Evolutionary conservation across 92 coral and sea anemone species (phyloP).

Genomic region (Zoanthus solanderi): DNA sequence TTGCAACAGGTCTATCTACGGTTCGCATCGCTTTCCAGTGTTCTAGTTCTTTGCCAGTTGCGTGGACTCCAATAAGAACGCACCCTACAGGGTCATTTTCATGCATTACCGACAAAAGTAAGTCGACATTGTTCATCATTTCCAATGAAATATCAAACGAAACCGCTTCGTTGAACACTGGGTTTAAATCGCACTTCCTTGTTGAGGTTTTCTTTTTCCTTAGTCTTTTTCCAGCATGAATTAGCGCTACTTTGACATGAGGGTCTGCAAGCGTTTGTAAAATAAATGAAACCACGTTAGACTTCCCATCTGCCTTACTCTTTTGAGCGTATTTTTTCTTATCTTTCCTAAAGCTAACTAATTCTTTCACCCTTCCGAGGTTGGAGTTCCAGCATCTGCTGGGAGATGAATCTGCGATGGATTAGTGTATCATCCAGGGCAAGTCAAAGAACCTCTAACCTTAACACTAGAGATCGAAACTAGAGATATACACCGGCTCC

Average conservation of each 20-base stretch:
- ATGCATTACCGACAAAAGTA: conserved; percentile 92
- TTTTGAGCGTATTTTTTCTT: too few relatives aligned
- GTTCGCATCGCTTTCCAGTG: conserved; percentile 88
- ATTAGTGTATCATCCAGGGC: too few relatives aligned
- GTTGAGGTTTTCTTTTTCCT: conserved; percentile 91
- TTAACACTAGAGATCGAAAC: too few relatives aligned
- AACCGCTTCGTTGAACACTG: conserved; percentile 93
- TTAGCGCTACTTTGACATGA: conserved; percentile 81
- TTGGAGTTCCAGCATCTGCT: too few relatives aligned
- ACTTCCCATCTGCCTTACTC: too few relatives aligned
- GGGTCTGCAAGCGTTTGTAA: conserved; percentile 64
- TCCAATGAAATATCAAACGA: conserved; percentile 87
- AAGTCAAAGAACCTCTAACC: too few relatives aligned
- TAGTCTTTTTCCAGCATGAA: conserved; percentile 82
- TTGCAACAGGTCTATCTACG: conserved; percentile 85
- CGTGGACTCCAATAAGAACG: conserved; percentile 82
- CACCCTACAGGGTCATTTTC: conserved; percentile 90
- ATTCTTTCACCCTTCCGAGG: too few relatives aligned
- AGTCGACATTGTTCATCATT: conserved; percentile 73
- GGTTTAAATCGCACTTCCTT: conserved; percentile 83
- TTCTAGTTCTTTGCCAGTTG: conserved; percentile 74
- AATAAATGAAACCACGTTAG: not conserved
- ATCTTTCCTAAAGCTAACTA: too few relatives aligned
- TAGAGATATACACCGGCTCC: too few relatives aligned
- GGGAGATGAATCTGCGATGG: too few relatives aligned